Base-by-base conservation (phyloP, 2,888 invertebrate genomes). In the Aelia acuminata region DNA sequence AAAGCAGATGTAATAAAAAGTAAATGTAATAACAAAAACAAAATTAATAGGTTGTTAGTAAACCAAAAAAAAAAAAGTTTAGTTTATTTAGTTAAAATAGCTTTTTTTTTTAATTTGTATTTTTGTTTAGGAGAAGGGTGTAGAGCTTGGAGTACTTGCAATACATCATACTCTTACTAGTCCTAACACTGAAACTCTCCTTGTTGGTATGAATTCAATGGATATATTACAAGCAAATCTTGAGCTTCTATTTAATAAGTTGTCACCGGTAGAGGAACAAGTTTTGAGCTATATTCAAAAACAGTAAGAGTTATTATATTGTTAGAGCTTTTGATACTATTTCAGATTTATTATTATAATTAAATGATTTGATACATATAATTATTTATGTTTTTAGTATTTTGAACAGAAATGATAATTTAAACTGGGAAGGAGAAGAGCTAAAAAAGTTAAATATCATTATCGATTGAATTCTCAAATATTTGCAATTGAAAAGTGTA, bases 181-280 rank as follows among this genome's bases (percentile, higher is more conserved):
- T 91, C 90, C 92, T 20, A 94, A 94, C 53, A 93, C 95, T 49
- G 93, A 95, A 90, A 96, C 96, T 0, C 95, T 95, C 91, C 92
- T 98, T 43, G 94, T 96, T 90, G 97, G 97, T 87, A 96, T 97
- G 93, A 95, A 95, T 92, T 96, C 94, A 91, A 92, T 93, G 87
- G 92, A 94, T 11, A 93, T 96, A 90, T 92, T 97, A 47, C 91
- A 93, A 8, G 93, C 94, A 88, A 97, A 96, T 91, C 91, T 98
- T 70, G 93, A 94, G 84, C 94, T 96, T 2, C 91, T 94, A 48
- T 93, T 93, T 26, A 93, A 94, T 89, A 96, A 96, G 0, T 93
- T 97, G 50, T 94, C 93, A 7, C 93, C 94, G 0, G 92, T 94
- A 90, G 97, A 98, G 92, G 93, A 93, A 91, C 92, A 93, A 91